Conservation (phyloP, 64 coral and sea anemone species). For the Trachythela sp. region DNA sequence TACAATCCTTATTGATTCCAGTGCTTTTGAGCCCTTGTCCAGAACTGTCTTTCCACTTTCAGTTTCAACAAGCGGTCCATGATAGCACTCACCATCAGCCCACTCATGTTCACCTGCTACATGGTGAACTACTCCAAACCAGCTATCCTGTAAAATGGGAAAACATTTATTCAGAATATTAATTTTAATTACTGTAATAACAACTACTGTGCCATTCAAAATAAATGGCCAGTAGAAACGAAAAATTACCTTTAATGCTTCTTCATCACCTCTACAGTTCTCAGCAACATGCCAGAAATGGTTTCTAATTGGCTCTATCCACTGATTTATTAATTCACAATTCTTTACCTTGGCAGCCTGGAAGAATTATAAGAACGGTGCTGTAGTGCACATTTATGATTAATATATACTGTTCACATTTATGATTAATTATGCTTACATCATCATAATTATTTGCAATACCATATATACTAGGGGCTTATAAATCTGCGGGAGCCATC, state of each 20-base stretch:
- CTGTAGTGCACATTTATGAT: not conserved
- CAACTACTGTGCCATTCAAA: not conserved
- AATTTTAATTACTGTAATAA: not conserved
- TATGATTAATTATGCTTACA: too few relatives aligned
- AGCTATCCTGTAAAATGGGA: slow-evolving; percentile 24
- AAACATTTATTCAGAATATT: not conserved
- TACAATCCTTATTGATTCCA: too few relatives aligned
- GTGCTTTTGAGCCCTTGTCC: too few relatives aligned
- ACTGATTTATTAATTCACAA: slow-evolving; percentile 33
- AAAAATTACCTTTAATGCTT: slow-evolving; percentile 39
- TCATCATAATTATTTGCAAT: too few relatives aligned
- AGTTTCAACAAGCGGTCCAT: too few relatives aligned
- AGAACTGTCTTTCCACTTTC: too few relatives aligned
- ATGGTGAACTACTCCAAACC: slow-evolving; percentile 54
- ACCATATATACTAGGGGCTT: too few relatives aligned
- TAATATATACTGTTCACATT: not conserved
- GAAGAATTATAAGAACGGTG: slow-evolving; percentile 3
- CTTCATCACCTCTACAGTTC: slow-evolving; percentile 15
- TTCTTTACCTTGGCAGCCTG: slow-evolving; percentile 49
- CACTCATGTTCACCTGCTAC: slow-evolving; percentile 41
- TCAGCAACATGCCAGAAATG: slow-evolving; percentile 52
- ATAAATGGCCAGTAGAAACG: not conserved
- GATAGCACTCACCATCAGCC: slow-evolving; percentile 33
- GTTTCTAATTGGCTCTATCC: slow-evolving; percentile 47
- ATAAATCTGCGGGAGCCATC: too few relatives aligned